Evolutionary conservation across 2,797 vertebrate genomes (phyloP), one percentile per base, ranked within the genome.

Genomic region (Pogoniulus pusillus): DNA sequence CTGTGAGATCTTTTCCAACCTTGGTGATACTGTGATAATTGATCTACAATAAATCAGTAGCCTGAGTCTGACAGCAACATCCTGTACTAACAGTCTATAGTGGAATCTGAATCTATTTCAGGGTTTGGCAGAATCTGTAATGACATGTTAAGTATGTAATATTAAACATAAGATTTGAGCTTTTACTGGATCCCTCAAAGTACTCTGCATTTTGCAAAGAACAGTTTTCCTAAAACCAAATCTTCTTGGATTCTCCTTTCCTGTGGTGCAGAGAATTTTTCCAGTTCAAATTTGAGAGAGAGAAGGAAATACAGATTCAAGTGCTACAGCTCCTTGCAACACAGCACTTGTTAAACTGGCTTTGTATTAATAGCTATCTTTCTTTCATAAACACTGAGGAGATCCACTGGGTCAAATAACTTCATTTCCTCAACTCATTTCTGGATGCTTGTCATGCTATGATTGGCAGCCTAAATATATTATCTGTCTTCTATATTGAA

Each of bases 71-170:
- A 83, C 74, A 91, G 82, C 78, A 94, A 32, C 55, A 58, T n/a
- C 55, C 66, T 86, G 43, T 54, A 77, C 59, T 96, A 94, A 93
- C 41, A 74, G 78, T 66, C 53, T 91, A 55, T 19, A 60, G 77
- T 53, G 91, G 59, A 90, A 63, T 64, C 41, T 68, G 68, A 90
- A 93, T 60, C 68, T 88, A 24, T 92, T 59, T 55, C 26, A 58
- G 43, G 26, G 16, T 57, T 75, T 77, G 79, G 49, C 18, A 53
- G 59, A 75, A 72, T 47, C 62, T 51, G 11, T 53, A 63, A 72
- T 53, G 27, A 54, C n/a, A 34, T 12, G 6, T 9, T 4, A 74
- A 29, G 18, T 7, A 41, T 58, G 81, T 82, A 72, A 77, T 24
- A 7, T 65, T 59, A 88, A 76, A 62, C 60, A 22, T 51, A 54